These are phyloP conservation scores for Thunnus albacares DNA, from an alignment of 2,797 vertebrate species.

Conservation along the genomic window DNA sequence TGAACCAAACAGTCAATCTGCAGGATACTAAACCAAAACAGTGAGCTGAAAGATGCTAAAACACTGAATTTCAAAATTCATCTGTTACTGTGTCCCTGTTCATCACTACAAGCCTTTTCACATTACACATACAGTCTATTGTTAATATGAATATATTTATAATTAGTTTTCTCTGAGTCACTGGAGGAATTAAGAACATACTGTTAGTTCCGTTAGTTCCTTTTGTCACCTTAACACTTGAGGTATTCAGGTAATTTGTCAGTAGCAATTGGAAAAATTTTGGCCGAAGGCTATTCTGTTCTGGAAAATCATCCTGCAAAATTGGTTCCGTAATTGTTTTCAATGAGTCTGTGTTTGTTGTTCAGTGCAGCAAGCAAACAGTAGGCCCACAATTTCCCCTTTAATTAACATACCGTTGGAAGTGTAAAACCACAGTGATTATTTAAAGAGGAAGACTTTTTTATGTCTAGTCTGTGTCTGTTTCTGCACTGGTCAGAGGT, in stretches of 20 bases:
- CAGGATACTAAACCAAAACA: too few species aligned
- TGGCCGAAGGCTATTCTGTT: not conserved
- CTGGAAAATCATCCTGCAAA: not conserved
- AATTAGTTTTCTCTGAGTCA: not conserved
- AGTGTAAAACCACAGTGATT: too few species aligned
- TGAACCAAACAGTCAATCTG: too few species aligned
- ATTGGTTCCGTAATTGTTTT: not conserved
- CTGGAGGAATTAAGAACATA: too few species aligned
- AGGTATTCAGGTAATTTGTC: not conserved
- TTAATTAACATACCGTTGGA: too few species aligned
- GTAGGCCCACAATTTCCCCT: too few species aligned
- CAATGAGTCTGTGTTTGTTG: not conserved
- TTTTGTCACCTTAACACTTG: not conserved
- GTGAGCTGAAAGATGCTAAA: too few species aligned
- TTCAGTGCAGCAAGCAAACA: not conserved
- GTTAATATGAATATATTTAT: not conserved
- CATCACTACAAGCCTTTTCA: not conserved
- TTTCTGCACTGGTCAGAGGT: too few species aligned
- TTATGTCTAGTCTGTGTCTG: too few species aligned
- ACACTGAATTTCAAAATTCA: too few species aligned
- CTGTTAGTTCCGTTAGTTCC: not conserved
- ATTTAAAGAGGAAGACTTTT: too few species aligned
- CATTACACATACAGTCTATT: not conserved
- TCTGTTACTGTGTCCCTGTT: too few species aligned
- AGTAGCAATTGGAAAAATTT: not conserved